Evolutionary conservation across 2,888 invertebrate genomes (phyloP).

Genomic region (Acronicta leporina): DNA sequence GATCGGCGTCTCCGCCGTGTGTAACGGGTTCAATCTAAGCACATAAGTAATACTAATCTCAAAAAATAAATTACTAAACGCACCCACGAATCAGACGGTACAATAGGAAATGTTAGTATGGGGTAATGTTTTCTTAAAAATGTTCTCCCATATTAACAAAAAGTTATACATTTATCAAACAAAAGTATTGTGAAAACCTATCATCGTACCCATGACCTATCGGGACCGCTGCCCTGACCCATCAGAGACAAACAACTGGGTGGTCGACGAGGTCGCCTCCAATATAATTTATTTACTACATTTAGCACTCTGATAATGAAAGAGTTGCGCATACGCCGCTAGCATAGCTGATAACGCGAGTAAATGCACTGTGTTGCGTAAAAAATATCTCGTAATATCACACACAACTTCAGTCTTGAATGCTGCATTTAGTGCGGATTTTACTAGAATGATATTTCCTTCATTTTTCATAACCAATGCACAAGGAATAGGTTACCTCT

Average conservation of each 20-base stretch:
- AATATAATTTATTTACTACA: constrained; percentile 23
- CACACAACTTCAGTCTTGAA: neutral
- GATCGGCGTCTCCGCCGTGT: too few species aligned
- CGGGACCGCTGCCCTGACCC: constrained; percentile 41
- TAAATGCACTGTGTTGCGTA: constrained; percentile 29
- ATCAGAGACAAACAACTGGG: constrained; percentile 41
- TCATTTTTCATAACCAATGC: too few species aligned
- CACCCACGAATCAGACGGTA: too few species aligned
- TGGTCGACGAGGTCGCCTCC: constrained; percentile 31
- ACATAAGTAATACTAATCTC: too few species aligned
- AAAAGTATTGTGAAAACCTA: constrained; percentile 37
- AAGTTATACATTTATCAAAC: constrained; percentile 33
- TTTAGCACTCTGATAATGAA: constrained; percentile 27
- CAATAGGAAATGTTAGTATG: too few species aligned
- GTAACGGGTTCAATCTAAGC: too few species aligned
- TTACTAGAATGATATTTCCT: neutral
- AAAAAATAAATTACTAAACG: too few species aligned
- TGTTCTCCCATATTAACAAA: neutral
- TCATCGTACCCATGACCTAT: constrained; percentile 44
- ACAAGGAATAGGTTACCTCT: too few species aligned
- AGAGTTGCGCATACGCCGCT: constrained; percentile 17
- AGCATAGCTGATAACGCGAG: constrained; percentile 17
- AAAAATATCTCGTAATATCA: constrained; percentile 20
- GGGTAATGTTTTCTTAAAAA: too few species aligned
- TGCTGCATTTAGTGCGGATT: constrained; percentile 7